Conservation (phyloP, 2,888 invertebrate species). For the Drosophila nigricruria region DNA sequence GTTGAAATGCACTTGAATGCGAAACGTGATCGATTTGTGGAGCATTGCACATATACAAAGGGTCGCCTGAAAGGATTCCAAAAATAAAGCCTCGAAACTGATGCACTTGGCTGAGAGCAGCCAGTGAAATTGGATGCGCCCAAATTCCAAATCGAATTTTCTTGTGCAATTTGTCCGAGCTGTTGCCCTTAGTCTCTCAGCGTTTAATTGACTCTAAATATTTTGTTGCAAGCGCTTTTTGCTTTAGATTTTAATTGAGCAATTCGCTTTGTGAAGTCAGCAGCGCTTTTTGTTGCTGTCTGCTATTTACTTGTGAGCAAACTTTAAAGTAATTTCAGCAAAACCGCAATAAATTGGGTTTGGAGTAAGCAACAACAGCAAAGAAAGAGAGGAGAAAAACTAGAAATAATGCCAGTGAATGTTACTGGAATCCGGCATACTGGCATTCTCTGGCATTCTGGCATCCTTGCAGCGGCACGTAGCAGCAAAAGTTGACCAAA, state of each 20-base stretch:
- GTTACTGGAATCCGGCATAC: not conserved
- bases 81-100: not conserved
- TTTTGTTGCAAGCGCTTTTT: constrained; percentile 62
- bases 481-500: constrained; percentile 65
- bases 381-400: not conserved
- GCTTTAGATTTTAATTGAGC: constrained; percentile 63
- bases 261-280: constrained; percentile 45
- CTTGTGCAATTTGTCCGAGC: constrained; percentile 1
- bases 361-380: constrained; percentile 6
- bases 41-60: not conserved
- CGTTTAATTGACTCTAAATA: constrained; percentile 76
- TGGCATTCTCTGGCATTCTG: constrained; percentile 10
- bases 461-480: constrained; percentile 48
- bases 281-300: constrained; percentile 48
- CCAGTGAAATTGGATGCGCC: constrained; percentile 18
- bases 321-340: constrained; percentile 73
- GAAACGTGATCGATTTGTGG: constrained; percentile 24
- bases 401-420: constrained; percentile 28
- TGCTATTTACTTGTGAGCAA: constrained; percentile 46
- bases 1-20: constrained; percentile 16
- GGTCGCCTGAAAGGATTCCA: not conserved
- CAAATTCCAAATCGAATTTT: constrained; percentile 12
- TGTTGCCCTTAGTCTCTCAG: constrained; percentile 1
- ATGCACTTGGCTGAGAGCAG: not conserved
- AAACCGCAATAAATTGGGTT: constrained; percentile 65